A percentile compares a stretch with the other conserved stretches of the same genome.
Evolutionary conservation across 2,797 vertebrate species (phyloP).

Genomic region (Avahi laniger): DNA sequence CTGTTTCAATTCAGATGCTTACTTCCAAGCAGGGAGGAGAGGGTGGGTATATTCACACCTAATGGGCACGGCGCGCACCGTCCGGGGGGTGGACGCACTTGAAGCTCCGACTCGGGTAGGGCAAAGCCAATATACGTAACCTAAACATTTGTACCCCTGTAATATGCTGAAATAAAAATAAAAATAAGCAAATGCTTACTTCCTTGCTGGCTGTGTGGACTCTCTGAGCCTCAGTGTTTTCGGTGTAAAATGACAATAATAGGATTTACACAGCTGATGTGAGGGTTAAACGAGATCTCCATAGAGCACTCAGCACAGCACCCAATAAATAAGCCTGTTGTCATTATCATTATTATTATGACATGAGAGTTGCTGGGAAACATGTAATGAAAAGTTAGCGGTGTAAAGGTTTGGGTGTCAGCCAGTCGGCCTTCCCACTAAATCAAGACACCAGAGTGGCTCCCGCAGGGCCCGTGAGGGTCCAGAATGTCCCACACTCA

Average conservation of each 20-base stretch:
- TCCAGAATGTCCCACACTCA: not conserved
- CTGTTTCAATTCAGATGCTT: not conserved
- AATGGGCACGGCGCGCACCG: no score
- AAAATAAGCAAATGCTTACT: no score
- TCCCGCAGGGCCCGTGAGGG: not conserved
- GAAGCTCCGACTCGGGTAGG: no score
- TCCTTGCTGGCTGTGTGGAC: fast-evolving
- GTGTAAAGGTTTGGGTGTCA: not conserved
- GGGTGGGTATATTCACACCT: no score
- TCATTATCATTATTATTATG: no score
- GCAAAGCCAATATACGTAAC: no score
- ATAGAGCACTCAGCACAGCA: not conserved
- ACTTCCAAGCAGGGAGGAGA: not conserved
- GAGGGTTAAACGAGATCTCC: not conserved
- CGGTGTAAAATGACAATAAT: not conserved
- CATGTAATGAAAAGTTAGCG: not conserved
- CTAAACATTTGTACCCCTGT: no score
- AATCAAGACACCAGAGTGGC: not conserved
- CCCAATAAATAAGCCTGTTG: not conserved
- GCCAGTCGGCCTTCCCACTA: not conserved
- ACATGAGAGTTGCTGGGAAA: not conserved
- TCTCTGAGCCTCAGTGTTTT: not conserved
- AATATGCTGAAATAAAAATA: no score
- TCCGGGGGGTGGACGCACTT: no score
- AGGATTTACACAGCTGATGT: not conserved